phyloP scores from a whole-genome alignment of 1,140 invertebrate genomes.

The Batillaria attramentaria region DNA sequence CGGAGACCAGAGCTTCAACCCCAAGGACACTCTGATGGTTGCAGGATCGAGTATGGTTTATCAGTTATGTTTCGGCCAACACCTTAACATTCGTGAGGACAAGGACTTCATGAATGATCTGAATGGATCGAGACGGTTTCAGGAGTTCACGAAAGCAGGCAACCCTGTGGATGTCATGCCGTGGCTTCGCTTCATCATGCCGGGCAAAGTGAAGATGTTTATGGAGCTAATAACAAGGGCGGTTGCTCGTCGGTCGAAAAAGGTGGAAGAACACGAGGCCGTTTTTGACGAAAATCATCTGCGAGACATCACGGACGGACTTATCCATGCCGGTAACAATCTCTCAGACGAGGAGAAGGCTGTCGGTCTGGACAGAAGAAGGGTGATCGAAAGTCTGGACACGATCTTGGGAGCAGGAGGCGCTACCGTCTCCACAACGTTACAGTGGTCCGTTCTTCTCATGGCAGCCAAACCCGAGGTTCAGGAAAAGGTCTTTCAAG shows the following conservation, averaged over 20 bases:
- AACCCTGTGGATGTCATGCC: constrained; percentile 41
- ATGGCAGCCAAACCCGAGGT: constrained; percentile 82
- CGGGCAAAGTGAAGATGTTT: constrained; percentile 22
- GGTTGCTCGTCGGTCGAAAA: neutral
- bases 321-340: constrained; percentile 23
- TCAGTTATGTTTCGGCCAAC: constrained; percentile 43
- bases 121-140: neutral
- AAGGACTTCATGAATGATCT: constrained; percentile 30
- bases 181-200: constrained; percentile 34
- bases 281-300: constrained; percentile 21
- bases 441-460: constrained; percentile 88
- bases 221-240: neutral
- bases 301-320: constrained; percentile 34
- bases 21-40: constrained; percentile 23
- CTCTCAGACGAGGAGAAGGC: constrained; percentile 11
- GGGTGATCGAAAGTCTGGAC: constrained; percentile 32
- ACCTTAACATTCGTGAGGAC: constrained; percentile 37
- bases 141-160: constrained; percentile 9
- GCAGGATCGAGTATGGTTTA: constrained; percentile 46
- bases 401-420: constrained; percentile 91
- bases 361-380: neutral
- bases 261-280: constrained; percentile 14
- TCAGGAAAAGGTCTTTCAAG: constrained; percentile 86
- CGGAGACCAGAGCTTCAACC: constrained; percentile 38
- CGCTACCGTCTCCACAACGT: constrained; percentile 87